Percentiles rank a stretch among this genome's conserved stretches.
phyloP scores from a whole-genome alignment of 2,888 invertebrate genomes.

The Embidobia sp. region DNA sequence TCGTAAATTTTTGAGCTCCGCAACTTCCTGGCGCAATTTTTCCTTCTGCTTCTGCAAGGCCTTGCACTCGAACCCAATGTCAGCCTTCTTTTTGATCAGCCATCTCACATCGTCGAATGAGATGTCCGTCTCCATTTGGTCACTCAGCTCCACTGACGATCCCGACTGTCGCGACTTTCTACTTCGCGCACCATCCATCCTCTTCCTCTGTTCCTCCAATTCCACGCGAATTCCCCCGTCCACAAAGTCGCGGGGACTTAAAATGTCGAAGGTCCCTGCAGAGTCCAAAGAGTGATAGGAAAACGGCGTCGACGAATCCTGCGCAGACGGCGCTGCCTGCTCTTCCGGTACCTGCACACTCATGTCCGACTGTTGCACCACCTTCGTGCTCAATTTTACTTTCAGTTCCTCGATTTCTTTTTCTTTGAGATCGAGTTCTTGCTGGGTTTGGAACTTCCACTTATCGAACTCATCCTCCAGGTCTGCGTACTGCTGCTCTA shows the following conservation, averaged over 20 bases:
- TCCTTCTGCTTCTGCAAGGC: slow-evolving; percentile 71
- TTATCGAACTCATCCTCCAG: slow-evolving; percentile 87
- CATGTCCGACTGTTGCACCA: slow-evolving; percentile 59
- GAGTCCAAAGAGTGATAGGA: slow-evolving; percentile 59
- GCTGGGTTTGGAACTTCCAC: slow-evolving; percentile 83
- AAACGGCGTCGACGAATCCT: slow-evolving; percentile 53
- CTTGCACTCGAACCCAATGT: slow-evolving; percentile 69
- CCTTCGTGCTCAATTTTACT: slow-evolving; percentile 69
- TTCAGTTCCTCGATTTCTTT: slow-evolving; percentile 83
- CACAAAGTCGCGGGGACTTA: slow-evolving; percentile 12
- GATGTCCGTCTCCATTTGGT: slow-evolving; percentile 44
- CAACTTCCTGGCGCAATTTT: slow-evolving; percentile 71
- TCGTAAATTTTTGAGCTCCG: slow-evolving; percentile 70
- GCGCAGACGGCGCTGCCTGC: slow-evolving; percentile 3
- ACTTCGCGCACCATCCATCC: too few relatives aligned
- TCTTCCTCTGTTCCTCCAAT: not conserved
- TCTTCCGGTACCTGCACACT: slow-evolving; percentile 73
- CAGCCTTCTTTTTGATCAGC: slow-evolving; percentile 67
- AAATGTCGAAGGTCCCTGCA: slow-evolving; percentile 37
- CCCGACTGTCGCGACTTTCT: slow-evolving; percentile 9
- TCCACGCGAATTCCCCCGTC: slow-evolving; percentile 1
- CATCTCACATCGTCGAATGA: slow-evolving; percentile 49
- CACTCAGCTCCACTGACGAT: slow-evolving; percentile 31
- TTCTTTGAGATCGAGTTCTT: slow-evolving; percentile 83
- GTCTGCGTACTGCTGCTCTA: slow-evolving; percentile 87